These are phyloP conservation scores for Stenurella melanura DNA, from an alignment of 2,888 invertebrate genomes.

Conservation along the genomic window DNA sequence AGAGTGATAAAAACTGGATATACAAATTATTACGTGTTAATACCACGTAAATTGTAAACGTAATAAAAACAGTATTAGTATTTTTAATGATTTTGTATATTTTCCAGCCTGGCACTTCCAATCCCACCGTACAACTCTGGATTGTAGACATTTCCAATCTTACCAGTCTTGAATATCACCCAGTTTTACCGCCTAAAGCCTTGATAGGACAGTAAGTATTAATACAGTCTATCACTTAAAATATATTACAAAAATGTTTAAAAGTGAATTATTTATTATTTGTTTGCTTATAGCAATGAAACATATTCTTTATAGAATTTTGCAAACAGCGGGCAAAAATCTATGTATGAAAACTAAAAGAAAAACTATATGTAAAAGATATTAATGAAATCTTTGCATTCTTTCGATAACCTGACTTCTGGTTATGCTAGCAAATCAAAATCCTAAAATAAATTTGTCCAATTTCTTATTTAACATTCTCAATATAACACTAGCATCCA, in stretches of 20 bases:
- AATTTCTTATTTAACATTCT: too few species aligned
- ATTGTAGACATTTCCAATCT: slow-evolving; percentile 85
- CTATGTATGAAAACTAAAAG: too few species aligned
- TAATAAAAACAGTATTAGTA: not conserved
- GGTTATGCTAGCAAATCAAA: too few species aligned
- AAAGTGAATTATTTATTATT: too few species aligned
- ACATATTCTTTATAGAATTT: too few species aligned
- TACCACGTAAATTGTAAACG: not conserved
- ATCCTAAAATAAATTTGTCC: too few species aligned
- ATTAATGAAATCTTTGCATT: too few species aligned
- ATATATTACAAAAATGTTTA: not conserved
- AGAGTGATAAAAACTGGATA: not conserved
- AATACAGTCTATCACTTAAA: not conserved
- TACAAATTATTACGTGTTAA: not conserved
- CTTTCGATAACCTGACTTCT: too few species aligned
- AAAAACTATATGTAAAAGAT: too few species aligned
- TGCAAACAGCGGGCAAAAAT: too few species aligned
- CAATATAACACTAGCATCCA: too few species aligned
- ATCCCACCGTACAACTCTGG: slow-evolving; percentile 90
- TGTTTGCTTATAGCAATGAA: too few species aligned
- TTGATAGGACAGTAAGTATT: slow-evolving; percentile 87
- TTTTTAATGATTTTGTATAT: not conserved
- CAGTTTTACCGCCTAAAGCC: slow-evolving; percentile 84
- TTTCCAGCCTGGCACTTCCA: slow-evolving; percentile 86
- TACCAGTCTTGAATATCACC: slow-evolving; percentile 79